These are phyloP conservation scores for Brachyrhaphis roseni DNA, from an alignment of 2,797 vertebrate species.

Conservation along the genomic window DNA sequence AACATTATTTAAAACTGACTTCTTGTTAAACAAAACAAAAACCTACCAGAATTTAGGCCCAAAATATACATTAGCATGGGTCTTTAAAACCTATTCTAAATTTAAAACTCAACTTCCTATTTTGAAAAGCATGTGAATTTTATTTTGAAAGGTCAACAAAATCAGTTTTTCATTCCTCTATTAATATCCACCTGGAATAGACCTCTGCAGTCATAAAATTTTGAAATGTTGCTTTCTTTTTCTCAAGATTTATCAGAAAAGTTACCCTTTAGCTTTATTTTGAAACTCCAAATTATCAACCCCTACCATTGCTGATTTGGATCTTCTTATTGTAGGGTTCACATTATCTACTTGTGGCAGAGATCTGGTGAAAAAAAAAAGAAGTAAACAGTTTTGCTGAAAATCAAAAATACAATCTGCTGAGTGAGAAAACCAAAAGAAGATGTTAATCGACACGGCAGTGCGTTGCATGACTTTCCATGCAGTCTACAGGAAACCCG, in stretches of 20 bases:
- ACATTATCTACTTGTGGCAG: background rate
- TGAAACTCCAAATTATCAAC: background rate
- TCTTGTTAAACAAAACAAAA: background rate
- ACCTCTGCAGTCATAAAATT: background rate
- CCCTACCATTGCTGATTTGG: background rate
- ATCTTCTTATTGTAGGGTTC: background rate
- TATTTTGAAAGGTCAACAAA: constrained; percentile 1
- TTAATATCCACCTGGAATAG: background rate
- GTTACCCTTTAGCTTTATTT: background rate
- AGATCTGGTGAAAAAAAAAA: too few relatives aligned
- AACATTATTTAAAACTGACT: background rate
- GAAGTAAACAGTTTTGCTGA: background rate
- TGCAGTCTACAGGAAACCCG: background rate
- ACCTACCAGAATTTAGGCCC: background rate
- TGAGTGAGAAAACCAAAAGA: background rate
- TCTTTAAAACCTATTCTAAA: background rate
- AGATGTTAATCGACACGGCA: background rate
- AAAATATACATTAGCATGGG: background rate
- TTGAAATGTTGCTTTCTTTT: background rate
- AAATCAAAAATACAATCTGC: background rate
- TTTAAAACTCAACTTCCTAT: background rate
- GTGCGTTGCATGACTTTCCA: background rate
- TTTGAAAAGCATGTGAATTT: background rate
- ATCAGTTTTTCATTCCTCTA: background rate
- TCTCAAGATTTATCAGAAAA: background rate